Conservation (phyloP, 2,797 vertebrate species). For the Cichlasoma orientale region DNA sequence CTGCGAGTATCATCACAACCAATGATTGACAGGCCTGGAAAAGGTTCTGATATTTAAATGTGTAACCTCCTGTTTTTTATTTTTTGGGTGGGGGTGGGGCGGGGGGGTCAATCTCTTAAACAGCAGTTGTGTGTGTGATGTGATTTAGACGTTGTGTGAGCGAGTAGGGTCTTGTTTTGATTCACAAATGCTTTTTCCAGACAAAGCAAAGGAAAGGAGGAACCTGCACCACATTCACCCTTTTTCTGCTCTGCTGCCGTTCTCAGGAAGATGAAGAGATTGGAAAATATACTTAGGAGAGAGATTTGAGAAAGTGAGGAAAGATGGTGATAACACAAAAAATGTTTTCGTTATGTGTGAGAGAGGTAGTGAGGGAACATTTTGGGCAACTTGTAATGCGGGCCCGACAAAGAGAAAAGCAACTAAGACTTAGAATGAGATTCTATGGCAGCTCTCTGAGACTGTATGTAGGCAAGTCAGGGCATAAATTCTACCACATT, state of each 20-base stretch:
- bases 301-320: neutral
- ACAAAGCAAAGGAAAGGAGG: constrained; percentile 43
- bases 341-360: constrained; percentile 23
- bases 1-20: constrained; percentile 23
- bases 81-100: too few species aligned
- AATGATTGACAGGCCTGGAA: constrained; percentile 71
- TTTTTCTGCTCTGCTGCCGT: constrained; percentile 15
- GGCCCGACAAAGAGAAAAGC: constrained; percentile 2
- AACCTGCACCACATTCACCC: neutral
- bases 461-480: neutral
- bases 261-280: constrained; percentile 33
- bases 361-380: neutral
- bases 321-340: constrained; percentile 2
- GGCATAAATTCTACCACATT: neutral
- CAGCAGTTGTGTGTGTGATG: constrained; percentile 29
- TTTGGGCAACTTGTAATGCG: neutral
- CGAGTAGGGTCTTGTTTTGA: constrained; percentile 36
- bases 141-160: constrained; percentile 23
- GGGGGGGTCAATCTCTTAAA: constrained; percentile 41
- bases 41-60: constrained; percentile 79
- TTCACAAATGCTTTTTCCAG: constrained; percentile 58
- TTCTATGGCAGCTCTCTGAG: neutral
- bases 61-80: constrained; percentile 57
- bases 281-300: constrained; percentile 19
- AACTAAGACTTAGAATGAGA: neutral